These are phyloP conservation scores for Didymodactylos carnosus DNA, from an alignment of 2,888 invertebrate genomes.

Conservation along the genomic window DNA sequence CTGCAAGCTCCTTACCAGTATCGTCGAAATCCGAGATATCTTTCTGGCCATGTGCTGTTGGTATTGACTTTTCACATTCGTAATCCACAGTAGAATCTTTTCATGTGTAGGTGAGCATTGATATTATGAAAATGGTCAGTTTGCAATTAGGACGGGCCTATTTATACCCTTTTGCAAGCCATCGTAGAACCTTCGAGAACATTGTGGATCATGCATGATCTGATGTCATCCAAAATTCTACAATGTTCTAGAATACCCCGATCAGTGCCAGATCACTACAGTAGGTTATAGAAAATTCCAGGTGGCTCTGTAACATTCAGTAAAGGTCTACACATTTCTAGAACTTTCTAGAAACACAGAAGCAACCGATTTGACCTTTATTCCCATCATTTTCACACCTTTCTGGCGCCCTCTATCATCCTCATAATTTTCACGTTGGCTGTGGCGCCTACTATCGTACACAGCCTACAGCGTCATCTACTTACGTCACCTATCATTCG, in stretches of 20 bases:
- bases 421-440: too few species aligned
- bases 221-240: neutral
- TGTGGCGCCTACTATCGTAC: too few species aligned
- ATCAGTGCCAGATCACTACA: neutral
- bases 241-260: neutral
- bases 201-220: neutral
- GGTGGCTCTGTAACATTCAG: neutral
- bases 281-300: neutral
- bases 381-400: too few species aligned
- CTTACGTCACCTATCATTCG: too few species aligned
- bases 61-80: neutral
- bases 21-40: neutral
- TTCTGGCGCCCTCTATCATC: too few species aligned
- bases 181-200: neutral
- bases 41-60: neutral
- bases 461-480: too few species aligned
- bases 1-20: neutral
- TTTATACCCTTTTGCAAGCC: neutral
- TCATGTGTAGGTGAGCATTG: neutral
- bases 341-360: neutral
- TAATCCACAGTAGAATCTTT: neutral
- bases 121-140: neutral
- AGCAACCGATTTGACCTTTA: neutral
- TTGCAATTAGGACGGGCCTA: neutral
- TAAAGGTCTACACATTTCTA: neutral